Base-by-base conservation (phyloP, 2,888 invertebrate species). In the Athrips mouffetella region DNA sequence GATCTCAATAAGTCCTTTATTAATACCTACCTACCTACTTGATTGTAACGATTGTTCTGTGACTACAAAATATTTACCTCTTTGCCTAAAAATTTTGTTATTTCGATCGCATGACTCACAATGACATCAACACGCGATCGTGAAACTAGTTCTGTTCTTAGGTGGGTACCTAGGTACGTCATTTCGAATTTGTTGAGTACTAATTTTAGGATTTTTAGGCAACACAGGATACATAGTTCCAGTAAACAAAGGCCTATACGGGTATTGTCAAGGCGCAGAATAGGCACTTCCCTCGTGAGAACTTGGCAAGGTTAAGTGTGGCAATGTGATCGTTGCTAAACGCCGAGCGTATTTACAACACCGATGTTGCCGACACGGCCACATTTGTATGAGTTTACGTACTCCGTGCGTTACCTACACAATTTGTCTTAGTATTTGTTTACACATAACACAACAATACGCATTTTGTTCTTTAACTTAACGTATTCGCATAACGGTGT, bases 211-310 rank as follows among this genome's bases (percentile, higher is more conserved):
- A 58, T 66, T 73, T 79, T 72, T 72, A 82, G 80, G 80, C 73
- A 74, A 72, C 60, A 70, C 77, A 81, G 84, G 82, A 81, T 77
- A 79, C 76, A 69, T 75, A 75, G 67, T 67, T 71, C 65, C 63
- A 70, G 68, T 69, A 66, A 83, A 85, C 87, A 87, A 86, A 86
- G 83, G 76, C 81, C 74, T 74, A 81, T 79, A 78, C 81, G 72
- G 69, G 85, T 87, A 88, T 88, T 87, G 87, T 87, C 87, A 86
- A 86, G 86, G 86, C 86, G 71, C 77, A 82, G 82, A 87, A 85
- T 87, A 80, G 82, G 76, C 86, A 86, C 84, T 86, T 86, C 87
- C 87, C 85, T 80, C 88, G 88, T 88, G 88, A 87, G 88, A 88
- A 88, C 86, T 70, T 75, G 71, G 77, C 87, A 88, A 89, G 88